A percentile compares a stretch with the other conserved stretches of the same genome.
Conservation (phyloP, 2,888 invertebrate genomes). For the Apantesis nais region DNA sequence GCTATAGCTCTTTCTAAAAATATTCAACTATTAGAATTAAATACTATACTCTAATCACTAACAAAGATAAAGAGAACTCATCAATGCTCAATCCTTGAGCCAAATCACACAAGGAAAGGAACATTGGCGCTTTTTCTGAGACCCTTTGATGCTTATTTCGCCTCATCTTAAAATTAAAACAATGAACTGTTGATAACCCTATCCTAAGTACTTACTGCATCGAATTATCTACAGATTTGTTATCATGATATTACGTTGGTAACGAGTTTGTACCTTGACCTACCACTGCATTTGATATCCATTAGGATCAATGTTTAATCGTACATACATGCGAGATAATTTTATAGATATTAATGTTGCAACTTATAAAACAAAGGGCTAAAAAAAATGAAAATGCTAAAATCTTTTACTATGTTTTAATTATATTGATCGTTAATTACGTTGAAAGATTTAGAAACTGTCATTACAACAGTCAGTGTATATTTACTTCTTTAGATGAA, state of each 20-base stretch:
- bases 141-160: background rate
- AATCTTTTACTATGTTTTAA: too few species aligned
- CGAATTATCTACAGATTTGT: constrained; percentile 15
- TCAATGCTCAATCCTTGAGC: background rate
- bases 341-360: background rate
- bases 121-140: background rate
- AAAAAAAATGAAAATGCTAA: background rate
- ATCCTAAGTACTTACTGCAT: constrained; percentile 1
- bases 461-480: background rate
- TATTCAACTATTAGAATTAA: background rate
- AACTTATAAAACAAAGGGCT: background rate
- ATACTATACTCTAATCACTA: background rate
- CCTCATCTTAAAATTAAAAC: background rate
- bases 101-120: background rate
- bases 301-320: constrained; percentile 36
- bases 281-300: constrained; percentile 40
- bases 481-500: too few species aligned
- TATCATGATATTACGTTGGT: constrained; percentile 25
- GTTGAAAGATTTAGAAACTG: background rate
- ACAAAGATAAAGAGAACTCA: background rate
- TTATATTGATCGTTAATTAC: too few species aligned
- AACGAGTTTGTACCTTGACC: constrained; percentile 36
- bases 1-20: background rate
- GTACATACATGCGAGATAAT: constrained; percentile 12
- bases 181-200: background rate